Percentiles rank a stretch among this genome's conserved stretches.
These are phyloP conservation scores for Catagonus wagneri DNA, from an alignment of 2,113 vertebrate genomes.

Conservation along the genomic window DNA sequence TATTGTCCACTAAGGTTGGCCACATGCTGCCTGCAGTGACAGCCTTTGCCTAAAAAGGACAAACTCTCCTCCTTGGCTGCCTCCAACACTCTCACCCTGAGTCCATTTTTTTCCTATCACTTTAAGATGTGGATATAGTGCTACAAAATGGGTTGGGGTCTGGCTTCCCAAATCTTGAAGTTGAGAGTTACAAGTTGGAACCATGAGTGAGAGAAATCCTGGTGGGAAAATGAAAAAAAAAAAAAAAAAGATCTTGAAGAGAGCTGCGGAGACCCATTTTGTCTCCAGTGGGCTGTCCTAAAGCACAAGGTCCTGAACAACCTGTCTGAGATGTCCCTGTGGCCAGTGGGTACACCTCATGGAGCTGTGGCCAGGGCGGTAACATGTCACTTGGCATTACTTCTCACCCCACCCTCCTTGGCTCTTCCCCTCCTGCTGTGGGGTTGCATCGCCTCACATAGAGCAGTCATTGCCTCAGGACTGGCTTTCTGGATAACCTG, in stretches of 20 bases:
- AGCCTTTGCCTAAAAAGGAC: background rate
- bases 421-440: too few species aligned
- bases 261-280: too few species aligned
- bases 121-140: background rate
- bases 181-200: background rate
- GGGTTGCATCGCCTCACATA: background rate
- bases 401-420: background rate
- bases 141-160: background rate
- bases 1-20: background rate
- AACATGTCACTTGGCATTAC: background rate
- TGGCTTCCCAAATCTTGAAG: background rate
- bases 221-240: background rate
- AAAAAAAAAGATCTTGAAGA: background rate
- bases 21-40: background rate
- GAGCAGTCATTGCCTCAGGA: background rate
- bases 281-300: too few species aligned
- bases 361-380: background rate
- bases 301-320: background rate
- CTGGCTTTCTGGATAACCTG: background rate
- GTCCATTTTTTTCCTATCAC: background rate
- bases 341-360: background rate
- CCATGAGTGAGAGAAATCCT: background rate
- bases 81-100: background rate
- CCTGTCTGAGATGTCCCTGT: background rate
- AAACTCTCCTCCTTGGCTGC: fast-evolving